phyloP scores from a whole-genome alignment of 2,797 vertebrate species.

The Crocodylus rhombifer region DNA sequence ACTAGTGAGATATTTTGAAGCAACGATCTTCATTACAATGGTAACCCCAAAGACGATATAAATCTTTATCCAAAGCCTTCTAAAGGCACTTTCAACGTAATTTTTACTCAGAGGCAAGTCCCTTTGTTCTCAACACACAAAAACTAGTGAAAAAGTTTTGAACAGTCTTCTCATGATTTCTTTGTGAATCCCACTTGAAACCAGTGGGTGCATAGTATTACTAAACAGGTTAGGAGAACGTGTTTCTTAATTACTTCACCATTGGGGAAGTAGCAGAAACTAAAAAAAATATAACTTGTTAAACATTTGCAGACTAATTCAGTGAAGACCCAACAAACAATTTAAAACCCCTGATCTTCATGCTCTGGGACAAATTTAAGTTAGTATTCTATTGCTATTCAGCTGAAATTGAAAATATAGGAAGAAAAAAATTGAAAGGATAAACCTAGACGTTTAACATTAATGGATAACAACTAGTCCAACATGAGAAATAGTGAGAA shows the following conservation, averaged over 20 bases:
- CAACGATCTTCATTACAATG: background rate
- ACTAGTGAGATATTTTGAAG: background rate
- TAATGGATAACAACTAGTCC: background rate
- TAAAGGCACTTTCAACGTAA: background rate
- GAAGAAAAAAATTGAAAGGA: background rate
- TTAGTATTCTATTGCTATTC: background rate
- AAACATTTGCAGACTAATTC: background rate
- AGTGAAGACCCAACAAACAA: background rate
- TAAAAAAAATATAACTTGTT: background rate
- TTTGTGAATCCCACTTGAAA: background rate
- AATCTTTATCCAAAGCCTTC: background rate
- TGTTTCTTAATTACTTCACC: background rate
- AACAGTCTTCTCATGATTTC: background rate
- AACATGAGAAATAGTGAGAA: background rate
- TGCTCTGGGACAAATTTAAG: background rate
- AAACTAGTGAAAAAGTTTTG: too few species aligned
- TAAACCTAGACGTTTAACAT: background rate
- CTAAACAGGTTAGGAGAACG: background rate
- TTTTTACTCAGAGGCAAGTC: background rate
- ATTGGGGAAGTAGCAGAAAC: background rate
- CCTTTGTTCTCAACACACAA: too few species aligned
- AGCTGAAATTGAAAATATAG: background rate
- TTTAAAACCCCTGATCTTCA: background rate
- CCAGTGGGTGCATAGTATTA: background rate
- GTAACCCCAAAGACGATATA: background rate